Evolutionary conservation across 2,888 invertebrate genomes (phyloP).

Genomic region (Eurois occulta): DNA sequence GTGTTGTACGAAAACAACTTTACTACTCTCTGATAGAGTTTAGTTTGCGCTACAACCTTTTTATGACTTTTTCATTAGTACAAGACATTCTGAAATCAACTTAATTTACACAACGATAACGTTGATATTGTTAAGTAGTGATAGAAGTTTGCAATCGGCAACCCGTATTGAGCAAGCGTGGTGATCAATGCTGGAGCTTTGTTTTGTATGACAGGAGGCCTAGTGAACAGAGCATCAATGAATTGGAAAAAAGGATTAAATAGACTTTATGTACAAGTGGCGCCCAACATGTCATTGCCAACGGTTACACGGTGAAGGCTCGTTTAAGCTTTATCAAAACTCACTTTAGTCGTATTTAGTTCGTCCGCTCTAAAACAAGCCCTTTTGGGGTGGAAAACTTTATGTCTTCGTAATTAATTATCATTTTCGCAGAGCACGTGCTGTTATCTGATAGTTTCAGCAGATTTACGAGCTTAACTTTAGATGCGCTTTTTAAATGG

Average conservation of each 20-base stretch:
- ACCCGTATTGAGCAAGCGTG: neutral
- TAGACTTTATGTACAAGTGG: slow-evolving; percentile 55
- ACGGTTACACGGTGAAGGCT: slow-evolving; percentile 67
- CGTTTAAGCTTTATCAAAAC: slow-evolving; percentile 79
- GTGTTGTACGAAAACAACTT: neutral
- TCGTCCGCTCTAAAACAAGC: slow-evolving; percentile 75
- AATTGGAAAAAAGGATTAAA: neutral
- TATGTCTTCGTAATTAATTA: slow-evolving; percentile 78
- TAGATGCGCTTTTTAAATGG: slow-evolving; percentile 61
- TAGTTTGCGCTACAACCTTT: neutral
- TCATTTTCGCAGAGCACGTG: slow-evolving; percentile 69
- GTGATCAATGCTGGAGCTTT: neutral
- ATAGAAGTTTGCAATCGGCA: neutral
- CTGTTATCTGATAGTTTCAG: slow-evolving; percentile 62
- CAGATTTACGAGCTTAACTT: slow-evolving; percentile 63
- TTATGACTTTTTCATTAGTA: neutral
- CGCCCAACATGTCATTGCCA: slow-evolving; percentile 71
- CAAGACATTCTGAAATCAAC: neutral
- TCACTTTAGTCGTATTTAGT: slow-evolving; percentile 80
- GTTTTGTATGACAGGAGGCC: too few species aligned
- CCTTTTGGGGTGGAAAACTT: slow-evolving; percentile 76
- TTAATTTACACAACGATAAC: neutral
- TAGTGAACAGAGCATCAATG: neutral
- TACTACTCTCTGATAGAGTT: neutral
- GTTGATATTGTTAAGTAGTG: neutral